Evolutionary conservation across 2,888 invertebrate genomes (phyloP), one percentile per base, ranked within the genome.

Genomic region (Pandemis corylana): DNA sequence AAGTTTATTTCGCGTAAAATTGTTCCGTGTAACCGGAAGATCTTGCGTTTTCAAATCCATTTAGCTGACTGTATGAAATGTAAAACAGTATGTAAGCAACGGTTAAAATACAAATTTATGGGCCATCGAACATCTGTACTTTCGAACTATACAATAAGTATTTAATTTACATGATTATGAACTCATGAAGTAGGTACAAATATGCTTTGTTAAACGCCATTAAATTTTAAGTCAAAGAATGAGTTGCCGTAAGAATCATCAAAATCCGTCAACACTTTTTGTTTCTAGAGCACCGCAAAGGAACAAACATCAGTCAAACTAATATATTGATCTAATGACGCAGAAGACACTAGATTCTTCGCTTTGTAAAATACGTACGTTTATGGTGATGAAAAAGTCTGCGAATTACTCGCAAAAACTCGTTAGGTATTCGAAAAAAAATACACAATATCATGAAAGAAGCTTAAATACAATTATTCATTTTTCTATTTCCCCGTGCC

Each of bases 1-100:
- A 46, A 71, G 36, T 46, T 67, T 62, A 67, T 67, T 36, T 59
- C 6, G 44, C 68, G 13, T 72, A 51, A 13, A 66, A 49, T 36
- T 42, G 13, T n/a, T 10, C 61, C 51, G 3, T 28, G 66, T 56
- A 65, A 56, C 44, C 62, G 5, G 61, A 42, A 28, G 46, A 67
- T 7, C 20, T 61, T 41, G 13, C 12, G 53, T 65, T 65, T 70
- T 61, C 4, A 36, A 42, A 63, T 70, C 51, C 53, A 70, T 42
- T 62, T 15, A 68, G n/a, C 12, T 59, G 6, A 28, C 62, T 51
- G 20, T 51, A n/a, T n/a, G n/a, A 49, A 46, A 44, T 7, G 10
- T 56, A 42, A 56, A 53, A 53, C 7, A 12, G 10, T 36, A 53
- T 15, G 12, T 15, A 49, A 36, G 61, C 36, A 69, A 61, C 61